Percentiles rank a stretch among this genome's conserved stretches.
Conservation (phyloP, 2,113 vertebrate genomes). For the Lonchura striata region DNA sequence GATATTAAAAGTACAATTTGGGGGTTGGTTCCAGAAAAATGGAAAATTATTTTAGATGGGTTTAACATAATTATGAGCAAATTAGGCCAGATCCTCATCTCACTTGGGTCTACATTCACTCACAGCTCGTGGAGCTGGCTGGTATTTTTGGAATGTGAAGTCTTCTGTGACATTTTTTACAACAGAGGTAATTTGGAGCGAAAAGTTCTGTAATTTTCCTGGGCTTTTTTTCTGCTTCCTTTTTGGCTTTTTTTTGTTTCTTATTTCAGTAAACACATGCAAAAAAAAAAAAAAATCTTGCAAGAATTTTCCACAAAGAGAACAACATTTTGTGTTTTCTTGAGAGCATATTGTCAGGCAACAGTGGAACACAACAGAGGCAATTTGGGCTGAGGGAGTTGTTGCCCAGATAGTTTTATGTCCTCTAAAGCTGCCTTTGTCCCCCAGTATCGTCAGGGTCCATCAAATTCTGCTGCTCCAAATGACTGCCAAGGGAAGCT, state of each 20-base stretch:
- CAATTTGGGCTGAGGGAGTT: background rate
- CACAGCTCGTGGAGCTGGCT: background rate
- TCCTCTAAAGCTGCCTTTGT: background rate
- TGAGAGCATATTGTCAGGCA: background rate
- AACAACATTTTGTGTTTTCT: constrained; percentile 4
- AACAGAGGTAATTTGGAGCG: background rate
- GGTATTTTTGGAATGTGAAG: background rate
- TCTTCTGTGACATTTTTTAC: background rate
- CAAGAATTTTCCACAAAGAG: background rate
- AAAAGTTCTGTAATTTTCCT: background rate
- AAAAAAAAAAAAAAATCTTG: background rate
- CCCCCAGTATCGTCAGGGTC: background rate
- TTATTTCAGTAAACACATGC: background rate
- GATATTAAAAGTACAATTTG: background rate
- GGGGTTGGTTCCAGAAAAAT: background rate
- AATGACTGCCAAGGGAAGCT: constrained; percentile 6
- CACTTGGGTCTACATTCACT: background rate
- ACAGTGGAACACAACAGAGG: background rate
- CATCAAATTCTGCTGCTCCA: background rate
- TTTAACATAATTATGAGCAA: constrained; percentile 4
- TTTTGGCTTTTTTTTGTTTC: background rate
- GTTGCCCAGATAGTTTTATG: constrained; percentile 2
- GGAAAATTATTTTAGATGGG: background rate
- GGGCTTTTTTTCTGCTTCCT: background rate
- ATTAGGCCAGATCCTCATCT: constrained; percentile 22